Conservation (phyloP, 2,888 invertebrate genomes). For the Drosophila koepferae region DNA sequence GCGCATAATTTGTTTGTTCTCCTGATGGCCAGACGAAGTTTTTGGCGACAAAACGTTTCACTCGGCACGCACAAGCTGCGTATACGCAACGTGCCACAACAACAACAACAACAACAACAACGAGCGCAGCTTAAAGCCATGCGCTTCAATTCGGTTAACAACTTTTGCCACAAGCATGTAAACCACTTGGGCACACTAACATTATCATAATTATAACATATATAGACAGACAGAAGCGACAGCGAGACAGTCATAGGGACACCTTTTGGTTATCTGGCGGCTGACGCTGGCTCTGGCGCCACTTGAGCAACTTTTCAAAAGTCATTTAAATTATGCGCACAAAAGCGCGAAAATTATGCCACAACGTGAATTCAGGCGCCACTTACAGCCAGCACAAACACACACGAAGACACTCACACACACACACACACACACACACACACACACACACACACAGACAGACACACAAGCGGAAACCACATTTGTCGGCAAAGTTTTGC, state of each 20-base stretch:
- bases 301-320: slow-evolving; percentile 78
- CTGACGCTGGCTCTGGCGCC: slow-evolving; percentile 45
- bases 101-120: not conserved
- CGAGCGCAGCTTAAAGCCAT: slow-evolving; percentile 30
- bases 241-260: slow-evolving; percentile 21
- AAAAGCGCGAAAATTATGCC: slow-evolving; percentile 79
- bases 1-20: slow-evolving; percentile 59
- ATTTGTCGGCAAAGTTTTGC: slow-evolving; percentile 73
- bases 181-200: slow-evolving; percentile 77
- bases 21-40: slow-evolving; percentile 44
- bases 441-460: not conserved
- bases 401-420: not conserved
- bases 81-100: slow-evolving; percentile 50
- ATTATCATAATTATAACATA: slow-evolving; percentile 76
- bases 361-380: slow-evolving; percentile 71
- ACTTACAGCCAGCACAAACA: slow-evolving; percentile 64
- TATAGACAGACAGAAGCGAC: slow-evolving; percentile 15
- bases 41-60: slow-evolving; percentile 59
- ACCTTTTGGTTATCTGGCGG: slow-evolving; percentile 62
- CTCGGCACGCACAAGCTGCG: slow-evolving; percentile 47
- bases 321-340: slow-evolving; percentile 80
- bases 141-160: slow-evolving; percentile 37
- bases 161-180: slow-evolving; percentile 59
- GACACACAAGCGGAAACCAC: slow-evolving; percentile 62
- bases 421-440: not conserved